phyloP scores from a whole-genome alignment of 2,113 vertebrate species.

The Pelobates fuscus region DNA sequence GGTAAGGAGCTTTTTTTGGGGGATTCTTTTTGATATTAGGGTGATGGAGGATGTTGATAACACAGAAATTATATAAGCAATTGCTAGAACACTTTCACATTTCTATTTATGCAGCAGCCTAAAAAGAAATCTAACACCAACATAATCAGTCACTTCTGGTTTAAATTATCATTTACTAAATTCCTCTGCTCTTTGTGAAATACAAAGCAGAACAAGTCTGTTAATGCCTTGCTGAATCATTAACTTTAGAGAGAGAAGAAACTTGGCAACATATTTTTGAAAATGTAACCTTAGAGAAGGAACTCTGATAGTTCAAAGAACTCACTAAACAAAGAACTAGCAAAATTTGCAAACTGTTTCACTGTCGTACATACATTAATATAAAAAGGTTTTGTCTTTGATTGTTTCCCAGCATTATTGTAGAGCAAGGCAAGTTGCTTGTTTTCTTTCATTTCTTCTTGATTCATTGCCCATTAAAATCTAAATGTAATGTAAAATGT shows the following conservation, averaged over 20 bases:
- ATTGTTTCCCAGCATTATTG: too few relatives aligned
- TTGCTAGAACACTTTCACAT: neutral
- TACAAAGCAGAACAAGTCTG: neutral
- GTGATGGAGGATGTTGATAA: neutral
- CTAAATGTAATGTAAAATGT: too few relatives aligned
- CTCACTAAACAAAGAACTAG: too few relatives aligned
- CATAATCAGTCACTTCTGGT: neutral
- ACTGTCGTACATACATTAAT: too few relatives aligned
- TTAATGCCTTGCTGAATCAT: neutral
- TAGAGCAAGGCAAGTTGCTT: too few relatives aligned
- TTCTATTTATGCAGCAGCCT: too few relatives aligned
- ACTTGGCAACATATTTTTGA: neutral
- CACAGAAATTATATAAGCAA: neutral
- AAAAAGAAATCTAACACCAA: neutral
- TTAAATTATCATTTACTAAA: neutral
- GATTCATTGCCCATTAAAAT: too few relatives aligned
- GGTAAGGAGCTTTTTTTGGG: slow-evolving; percentile 75
- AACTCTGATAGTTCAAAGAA: neutral
- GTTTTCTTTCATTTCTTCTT: too few relatives aligned
- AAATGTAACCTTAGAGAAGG: neutral
- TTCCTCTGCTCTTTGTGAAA: slow-evolving; percentile 2
- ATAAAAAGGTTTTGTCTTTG: too few relatives aligned
- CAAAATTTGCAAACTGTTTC: too few relatives aligned
- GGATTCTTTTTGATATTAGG: neutral
- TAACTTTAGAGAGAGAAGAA: neutral